A percentile compares a stretch with the other conserved stretches of the same genome.
phyloP scores from a whole-genome alignment of 1,140 invertebrate genomes.

The Panulirus ornatus region DNA sequence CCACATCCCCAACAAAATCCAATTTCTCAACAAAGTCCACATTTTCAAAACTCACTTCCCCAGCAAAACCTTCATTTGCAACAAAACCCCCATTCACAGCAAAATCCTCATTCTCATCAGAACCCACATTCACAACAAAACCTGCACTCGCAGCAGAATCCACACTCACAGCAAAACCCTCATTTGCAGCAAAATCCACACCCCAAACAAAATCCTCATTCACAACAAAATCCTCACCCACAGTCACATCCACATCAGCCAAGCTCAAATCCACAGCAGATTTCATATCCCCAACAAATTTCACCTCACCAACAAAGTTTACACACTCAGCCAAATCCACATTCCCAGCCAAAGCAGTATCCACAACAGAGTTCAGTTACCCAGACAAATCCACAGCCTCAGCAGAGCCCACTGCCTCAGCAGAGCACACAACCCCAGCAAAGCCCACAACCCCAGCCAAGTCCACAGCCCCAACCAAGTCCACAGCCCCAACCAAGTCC shows the following conservation, averaged over 20 bases:
- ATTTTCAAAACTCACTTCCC: neutral
- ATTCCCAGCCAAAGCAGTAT: constrained; percentile 28
- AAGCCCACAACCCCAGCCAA: no score
- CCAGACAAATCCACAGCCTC: neutral
- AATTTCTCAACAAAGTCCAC: neutral
- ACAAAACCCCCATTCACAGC: neutral
- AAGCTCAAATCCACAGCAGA: no score
- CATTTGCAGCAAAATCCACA: neutral
- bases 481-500: neutral
- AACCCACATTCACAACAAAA: no score
- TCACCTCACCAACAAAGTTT: constrained; percentile 26
- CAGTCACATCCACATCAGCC: neutral
- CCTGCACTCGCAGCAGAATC: neutral
- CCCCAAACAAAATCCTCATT: neutral
- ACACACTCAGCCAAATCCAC: constrained; percentile 33
- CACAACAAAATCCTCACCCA: neutral
- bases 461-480: neutral
- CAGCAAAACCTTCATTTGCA: neutral
- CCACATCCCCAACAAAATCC: no score
- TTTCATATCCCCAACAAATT: neutral
- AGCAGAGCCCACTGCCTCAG: constrained; percentile 4
- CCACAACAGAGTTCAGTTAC: neutral
- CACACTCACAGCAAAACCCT: constrained; percentile 4
- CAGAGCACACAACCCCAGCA: neutral
- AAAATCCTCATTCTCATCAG: neutral